Evolutionary conservation across 2,113 vertebrate genomes (phyloP).

Genomic region (Perca flavescens): DNA sequence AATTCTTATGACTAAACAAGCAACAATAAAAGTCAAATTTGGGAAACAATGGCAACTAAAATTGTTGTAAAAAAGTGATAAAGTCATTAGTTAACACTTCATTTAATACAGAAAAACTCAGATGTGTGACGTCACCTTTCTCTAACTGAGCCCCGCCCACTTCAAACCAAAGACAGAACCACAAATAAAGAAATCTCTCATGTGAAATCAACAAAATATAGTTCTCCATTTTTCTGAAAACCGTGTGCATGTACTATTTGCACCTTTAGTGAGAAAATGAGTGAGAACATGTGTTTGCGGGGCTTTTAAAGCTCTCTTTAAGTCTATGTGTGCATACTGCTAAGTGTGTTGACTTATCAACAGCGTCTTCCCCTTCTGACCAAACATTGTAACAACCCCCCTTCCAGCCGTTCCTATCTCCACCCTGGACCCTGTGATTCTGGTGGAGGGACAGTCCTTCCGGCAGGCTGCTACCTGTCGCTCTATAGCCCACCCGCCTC

Average conservation of each 20-base stretch:
- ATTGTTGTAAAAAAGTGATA: background rate
- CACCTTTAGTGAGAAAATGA: background rate
- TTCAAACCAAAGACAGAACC: background rate
- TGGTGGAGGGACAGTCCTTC: slow-evolving; percentile 88
- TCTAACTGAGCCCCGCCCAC: background rate
- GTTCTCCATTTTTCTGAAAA: background rate
- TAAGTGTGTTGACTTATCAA: background rate
- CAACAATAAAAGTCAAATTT: background rate
- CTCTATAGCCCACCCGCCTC: slow-evolving; percentile 85
- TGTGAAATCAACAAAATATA: background rate
- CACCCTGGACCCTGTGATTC: slow-evolving; percentile 67
- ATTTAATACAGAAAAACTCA: background rate
- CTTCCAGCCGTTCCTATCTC: slow-evolving; percentile 79
- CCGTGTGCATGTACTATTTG: background rate
- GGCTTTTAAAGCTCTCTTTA: background rate
- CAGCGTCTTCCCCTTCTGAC: background rate
- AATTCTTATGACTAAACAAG: background rate
- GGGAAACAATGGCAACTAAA: background rate
- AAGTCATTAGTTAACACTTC: background rate
- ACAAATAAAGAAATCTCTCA: background rate
- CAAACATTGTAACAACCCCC: background rate
- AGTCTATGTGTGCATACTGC: background rate
- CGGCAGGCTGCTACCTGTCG: slow-evolving; percentile 88
- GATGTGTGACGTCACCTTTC: background rate
- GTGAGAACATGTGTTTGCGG: background rate